Evolutionary conservation across 2,113 vertebrate genomes (phyloP).

Genomic region (Alethe castanea): DNA sequence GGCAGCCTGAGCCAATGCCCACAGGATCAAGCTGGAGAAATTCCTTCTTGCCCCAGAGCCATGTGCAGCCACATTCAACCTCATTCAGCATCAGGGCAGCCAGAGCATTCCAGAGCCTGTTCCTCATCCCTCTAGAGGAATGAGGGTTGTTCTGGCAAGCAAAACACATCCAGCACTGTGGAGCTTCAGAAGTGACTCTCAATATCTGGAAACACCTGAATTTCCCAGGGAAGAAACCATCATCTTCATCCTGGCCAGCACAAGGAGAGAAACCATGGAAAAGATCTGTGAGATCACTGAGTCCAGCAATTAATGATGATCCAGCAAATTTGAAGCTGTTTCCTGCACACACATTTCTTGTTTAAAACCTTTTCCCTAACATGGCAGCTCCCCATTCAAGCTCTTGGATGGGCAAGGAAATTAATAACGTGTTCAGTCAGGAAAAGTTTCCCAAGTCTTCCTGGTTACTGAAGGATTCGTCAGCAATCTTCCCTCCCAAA

Average conservation of each 20-base stretch:
- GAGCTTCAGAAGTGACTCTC: background rate
- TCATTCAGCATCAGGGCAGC: rapidly evolving
- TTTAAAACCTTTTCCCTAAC: background rate
- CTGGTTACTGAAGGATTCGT: background rate
- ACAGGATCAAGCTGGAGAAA: background rate
- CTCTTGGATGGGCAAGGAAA: background rate
- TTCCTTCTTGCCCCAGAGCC: background rate
- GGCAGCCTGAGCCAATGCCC: background rate
- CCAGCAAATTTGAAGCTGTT: background rate
- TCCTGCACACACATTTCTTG: background rate
- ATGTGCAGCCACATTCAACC: rapidly evolving
- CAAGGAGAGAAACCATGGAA: background rate
- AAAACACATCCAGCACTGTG: rapidly evolving
- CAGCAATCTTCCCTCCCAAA: slow-evolving; percentile 1
- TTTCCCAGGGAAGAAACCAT: background rate
- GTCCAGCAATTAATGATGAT: background rate
- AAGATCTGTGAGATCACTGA: background rate
- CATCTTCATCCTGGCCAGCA: background rate
- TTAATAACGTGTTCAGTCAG: background rate
- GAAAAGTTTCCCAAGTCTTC: background rate
- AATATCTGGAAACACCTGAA: background rate
- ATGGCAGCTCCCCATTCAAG: background rate
- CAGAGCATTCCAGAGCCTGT: rapidly evolving
- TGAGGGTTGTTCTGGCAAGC: background rate
- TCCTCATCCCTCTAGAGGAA: rapidly evolving